Conservation (phyloP, 2,888 invertebrate species). For the Chloroclystis v-ata region DNA sequence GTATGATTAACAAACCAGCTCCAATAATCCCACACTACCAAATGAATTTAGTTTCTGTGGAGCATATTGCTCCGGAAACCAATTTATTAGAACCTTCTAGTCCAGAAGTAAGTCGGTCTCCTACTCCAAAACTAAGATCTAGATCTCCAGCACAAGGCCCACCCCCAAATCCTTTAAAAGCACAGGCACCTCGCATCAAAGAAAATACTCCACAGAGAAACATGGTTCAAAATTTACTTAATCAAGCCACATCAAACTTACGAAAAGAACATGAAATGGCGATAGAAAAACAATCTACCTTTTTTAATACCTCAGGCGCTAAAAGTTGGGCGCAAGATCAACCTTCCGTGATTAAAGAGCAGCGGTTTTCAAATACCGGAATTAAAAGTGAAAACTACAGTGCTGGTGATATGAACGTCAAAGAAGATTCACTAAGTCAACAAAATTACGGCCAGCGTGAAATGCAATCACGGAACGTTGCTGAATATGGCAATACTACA, state of each 20-base stretch:
- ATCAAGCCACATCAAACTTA: constrained; percentile 55
- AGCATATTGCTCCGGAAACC: constrained; percentile 78
- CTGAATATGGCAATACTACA: constrained; percentile 77
- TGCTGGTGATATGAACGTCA: constrained; percentile 54
- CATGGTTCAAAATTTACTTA: constrained; percentile 53
- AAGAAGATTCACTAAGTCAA: constrained; percentile 58
- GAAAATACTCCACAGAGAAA: constrained; percentile 64
- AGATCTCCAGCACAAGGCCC: constrained; percentile 85
- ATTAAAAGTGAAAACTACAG: constrained; percentile 71
- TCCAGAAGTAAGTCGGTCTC: constrained; percentile 79
- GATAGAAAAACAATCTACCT: constrained; percentile 61
- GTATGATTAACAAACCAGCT: constrained; percentile 85
- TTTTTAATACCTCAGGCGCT: constrained; percentile 43
- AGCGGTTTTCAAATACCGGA: constrained; percentile 67
- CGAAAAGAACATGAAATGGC: constrained; percentile 67
- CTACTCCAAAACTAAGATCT: constrained; percentile 80
- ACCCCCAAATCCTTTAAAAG: constrained; percentile 81
- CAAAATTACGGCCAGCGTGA: constrained; percentile 66
- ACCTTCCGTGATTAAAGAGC: constrained; percentile 68
- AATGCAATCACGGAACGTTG: constrained; percentile 70
- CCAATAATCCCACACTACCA: constrained; percentile 88
- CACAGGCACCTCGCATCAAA: constrained; percentile 81
- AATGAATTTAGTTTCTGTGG: constrained; percentile 84
- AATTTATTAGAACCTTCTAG: constrained; percentile 80
- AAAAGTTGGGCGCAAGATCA: constrained; percentile 58